These are phyloP conservation scores for Astyanax mexicanus DNA, from an alignment of 2,797 vertebrate genomes.

Conservation along the genomic window DNA sequence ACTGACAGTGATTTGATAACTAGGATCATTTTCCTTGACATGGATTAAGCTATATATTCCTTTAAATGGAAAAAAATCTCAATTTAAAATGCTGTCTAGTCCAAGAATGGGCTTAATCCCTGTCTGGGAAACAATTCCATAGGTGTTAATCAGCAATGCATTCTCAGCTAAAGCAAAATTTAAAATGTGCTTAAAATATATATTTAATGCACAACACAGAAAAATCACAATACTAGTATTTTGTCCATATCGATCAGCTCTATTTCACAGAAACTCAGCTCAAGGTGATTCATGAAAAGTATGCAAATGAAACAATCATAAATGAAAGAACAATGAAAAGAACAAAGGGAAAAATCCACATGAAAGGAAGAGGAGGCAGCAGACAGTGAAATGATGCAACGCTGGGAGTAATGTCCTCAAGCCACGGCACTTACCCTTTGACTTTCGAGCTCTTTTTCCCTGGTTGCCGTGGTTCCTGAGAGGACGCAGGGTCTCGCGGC, in stretches of 20 bases:
- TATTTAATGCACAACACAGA: no score
- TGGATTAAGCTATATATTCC: no score
- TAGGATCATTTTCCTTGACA: no score
- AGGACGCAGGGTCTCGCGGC: constrained; percentile 86
- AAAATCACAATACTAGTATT: neutral
- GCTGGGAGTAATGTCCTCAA: neutral
- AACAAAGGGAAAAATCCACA: neutral
- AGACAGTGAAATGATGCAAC: neutral
- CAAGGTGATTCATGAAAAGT: neutral
- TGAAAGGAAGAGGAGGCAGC: constrained; percentile 1
- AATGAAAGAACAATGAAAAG: neutral
- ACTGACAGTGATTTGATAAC: no score
- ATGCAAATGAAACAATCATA: neutral
- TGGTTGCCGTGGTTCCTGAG: constrained; percentile 92
- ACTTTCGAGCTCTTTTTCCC: constrained; percentile 98
- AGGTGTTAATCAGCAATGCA: no score
- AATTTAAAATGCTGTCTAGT: no score
- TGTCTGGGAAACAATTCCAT: no score
- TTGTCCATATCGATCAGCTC: neutral
- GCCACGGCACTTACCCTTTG: constrained; percentile 87
- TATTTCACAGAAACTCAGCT: neutral
- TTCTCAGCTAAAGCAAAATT: no score
- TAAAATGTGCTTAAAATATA: no score
- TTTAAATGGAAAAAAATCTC: no score
- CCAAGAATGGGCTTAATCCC: no score